Evolutionary conservation across 2,113 vertebrate species (phyloP).

Genomic region (Oryzias melastigma): DNA sequence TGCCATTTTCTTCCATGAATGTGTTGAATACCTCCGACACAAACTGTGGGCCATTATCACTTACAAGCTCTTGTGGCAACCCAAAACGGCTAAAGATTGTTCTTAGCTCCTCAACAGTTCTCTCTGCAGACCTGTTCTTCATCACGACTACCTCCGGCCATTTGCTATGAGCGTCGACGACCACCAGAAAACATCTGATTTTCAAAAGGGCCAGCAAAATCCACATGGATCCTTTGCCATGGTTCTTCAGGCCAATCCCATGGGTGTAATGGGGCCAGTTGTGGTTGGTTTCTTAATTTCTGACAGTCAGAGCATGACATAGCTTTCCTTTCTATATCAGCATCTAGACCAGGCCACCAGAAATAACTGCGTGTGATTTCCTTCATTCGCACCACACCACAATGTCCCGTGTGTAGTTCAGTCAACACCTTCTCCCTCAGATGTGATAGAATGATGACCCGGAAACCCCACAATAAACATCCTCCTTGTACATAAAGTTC

Average conservation of each 20-base stretch:
- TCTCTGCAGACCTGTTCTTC: not conserved
- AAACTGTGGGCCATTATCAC: conserved; percentile 1
- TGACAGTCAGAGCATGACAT: conserved; percentile 1
- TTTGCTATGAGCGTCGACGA: not conserved
- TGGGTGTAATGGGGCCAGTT: conserved; percentile 11
- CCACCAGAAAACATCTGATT: conserved; percentile 1
- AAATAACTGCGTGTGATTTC: not conserved
- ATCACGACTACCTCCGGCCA: conserved; percentile 2
- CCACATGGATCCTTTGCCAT: conserved; percentile 8
- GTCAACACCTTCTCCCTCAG: conserved; percentile 1
- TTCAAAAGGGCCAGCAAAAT: not conserved
- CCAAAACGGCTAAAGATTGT: conserved; percentile 1
- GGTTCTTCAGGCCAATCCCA: conserved; percentile 25
- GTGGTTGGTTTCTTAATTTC: conserved; percentile 14
- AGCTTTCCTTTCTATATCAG: not conserved
- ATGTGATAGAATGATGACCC: conserved; percentile 2
- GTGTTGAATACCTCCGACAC: not conserved
- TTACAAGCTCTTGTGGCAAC: not conserved
- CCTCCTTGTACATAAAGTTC: not conserved
- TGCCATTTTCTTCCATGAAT: conserved; percentile 1
- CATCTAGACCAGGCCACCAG: not conserved
- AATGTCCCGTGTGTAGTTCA: not conserved
- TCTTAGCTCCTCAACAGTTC: not conserved
- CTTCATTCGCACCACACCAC: not conserved
- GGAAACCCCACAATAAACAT: conserved; percentile 4